Evolutionary conservation across 2,797 vertebrate species (phyloP), one percentile per base, ranked within the genome.

Genomic region (Micromesistius poutassou): DNA sequence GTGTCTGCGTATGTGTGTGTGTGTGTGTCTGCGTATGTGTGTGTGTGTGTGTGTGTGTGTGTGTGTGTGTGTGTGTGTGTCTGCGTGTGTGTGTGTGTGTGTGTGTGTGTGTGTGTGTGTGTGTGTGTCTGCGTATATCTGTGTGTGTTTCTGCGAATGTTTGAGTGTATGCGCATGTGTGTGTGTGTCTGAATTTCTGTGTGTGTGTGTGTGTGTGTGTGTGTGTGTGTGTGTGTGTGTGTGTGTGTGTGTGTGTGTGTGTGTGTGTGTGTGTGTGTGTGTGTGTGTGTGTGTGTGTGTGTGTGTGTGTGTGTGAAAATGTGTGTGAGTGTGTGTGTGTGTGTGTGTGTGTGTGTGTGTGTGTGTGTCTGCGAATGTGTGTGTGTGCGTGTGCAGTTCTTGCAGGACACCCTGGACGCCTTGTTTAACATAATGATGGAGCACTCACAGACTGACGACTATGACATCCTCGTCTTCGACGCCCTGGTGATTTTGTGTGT

Each of bases 391-490:
- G 0, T 78, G 19, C 74, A 99, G 98, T 99, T 99, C 88, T 95
- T 99, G 68, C 98, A 98, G 87, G 98, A 99, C 81, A 99, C 96
- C 0, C 90, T 99, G 86, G 97, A 99, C n/a, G 98, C 98, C 72
- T 91, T 99, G 81, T 99, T 99, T 93, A 99, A 97, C 90, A 99
- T 99, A 89, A 99, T 99, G 97, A 99, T 99, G 97, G 97, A 99
- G 31, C 95, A 99, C 86, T 98, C 97, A 79, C 94, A 97, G 78
- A 97, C 94, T 12, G 90, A 96, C 7, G 95, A 96, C 76, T 99
- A 99, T 12, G 97, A 99, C 90, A 98, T 98, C 88, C 96, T 99
- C 1, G 98, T 99, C 83, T 99, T 99, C 74, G 97, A 99, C 79
- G 98, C 98, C 25, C 88, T 99, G 97, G 98, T 99, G 92, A 95